Evolutionary conservation across 2,113 vertebrate species (phyloP).

Genomic region (Tetraodon nigroviridis): DNA sequence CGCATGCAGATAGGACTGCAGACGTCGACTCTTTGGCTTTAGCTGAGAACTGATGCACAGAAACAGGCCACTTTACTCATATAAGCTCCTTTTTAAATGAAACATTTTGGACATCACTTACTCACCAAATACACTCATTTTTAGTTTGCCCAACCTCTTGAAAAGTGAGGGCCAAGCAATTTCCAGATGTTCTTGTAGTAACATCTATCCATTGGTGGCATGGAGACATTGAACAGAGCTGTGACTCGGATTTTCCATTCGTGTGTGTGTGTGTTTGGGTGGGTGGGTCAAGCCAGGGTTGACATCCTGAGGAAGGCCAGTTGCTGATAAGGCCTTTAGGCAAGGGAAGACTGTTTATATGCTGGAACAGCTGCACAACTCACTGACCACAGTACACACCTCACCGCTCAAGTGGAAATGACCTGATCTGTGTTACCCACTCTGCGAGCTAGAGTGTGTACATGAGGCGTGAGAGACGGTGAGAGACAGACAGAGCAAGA

Average conservation of each 20-base stretch:
- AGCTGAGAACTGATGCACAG: neutral
- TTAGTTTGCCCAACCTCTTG: neutral
- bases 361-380: conserved; percentile 45
- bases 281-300: conserved; percentile 7
- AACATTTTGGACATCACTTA: neutral
- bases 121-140: conserved; percentile 6
- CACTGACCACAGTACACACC: conserved; percentile 38
- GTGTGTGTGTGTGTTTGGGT: conserved; percentile 24
- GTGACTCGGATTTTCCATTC: conserved; percentile 40
- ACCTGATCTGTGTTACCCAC: conserved; percentile 30
- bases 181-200: conserved; percentile 2
- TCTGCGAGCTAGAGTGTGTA: neutral
- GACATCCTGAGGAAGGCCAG: conserved; percentile 75
- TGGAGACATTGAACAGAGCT: conserved; percentile 11
- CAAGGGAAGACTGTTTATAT: conserved; percentile 64
- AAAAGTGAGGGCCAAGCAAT: neutral
- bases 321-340: conserved; percentile 67
- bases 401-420: conserved; percentile 49
- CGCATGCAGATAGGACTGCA: too few species aligned
- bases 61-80: neutral
- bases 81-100: neutral
- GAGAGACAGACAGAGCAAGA: neutral
- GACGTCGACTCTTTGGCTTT: too few species aligned
- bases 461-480: neutral
- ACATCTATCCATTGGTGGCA: conserved; percentile 15